These are phyloP conservation scores for Monarcha castaneiventris DNA, from an alignment of 2,113 vertebrate genomes.

Conservation along the genomic window DNA sequence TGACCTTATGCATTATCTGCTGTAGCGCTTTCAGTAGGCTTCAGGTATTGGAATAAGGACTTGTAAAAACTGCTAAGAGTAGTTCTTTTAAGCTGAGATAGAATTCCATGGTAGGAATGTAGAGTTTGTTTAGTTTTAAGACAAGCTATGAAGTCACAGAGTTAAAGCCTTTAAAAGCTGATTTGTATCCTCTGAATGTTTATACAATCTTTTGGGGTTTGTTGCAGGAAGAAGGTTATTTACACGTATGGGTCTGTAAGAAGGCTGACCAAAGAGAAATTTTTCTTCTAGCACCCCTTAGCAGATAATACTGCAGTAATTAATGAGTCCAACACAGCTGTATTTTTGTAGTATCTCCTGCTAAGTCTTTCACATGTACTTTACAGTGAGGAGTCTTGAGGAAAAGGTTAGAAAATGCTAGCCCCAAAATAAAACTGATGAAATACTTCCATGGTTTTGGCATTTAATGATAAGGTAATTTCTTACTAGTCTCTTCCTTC, in stretches of 20 bases:
- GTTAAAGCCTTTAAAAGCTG: neutral
- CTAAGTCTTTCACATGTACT: neutral
- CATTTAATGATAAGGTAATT: neutral
- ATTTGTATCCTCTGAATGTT: neutral
- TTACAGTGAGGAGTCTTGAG: neutral
- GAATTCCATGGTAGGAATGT: neutral
- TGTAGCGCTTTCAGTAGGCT: neutral
- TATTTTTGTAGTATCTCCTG: neutral
- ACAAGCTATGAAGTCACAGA: neutral
- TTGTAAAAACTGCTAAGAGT: neutral
- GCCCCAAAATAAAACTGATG: neutral
- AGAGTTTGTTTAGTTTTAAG: neutral
- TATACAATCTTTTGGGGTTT: neutral
- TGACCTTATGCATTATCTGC: neutral
- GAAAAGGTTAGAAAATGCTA: neutral
- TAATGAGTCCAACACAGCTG: neutral
- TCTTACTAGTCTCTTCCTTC: neutral
- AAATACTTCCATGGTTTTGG: neutral
- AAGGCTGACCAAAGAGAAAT: neutral
- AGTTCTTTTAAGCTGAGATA: neutral
- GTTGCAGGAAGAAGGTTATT: neutral
- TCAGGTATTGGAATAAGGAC: neutral
- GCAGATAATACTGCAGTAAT: neutral
- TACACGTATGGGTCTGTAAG: neutral
- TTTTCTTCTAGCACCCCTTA: neutral